These are phyloP conservation scores for Nothobranchius furzeri DNA, from an alignment of 2,113 vertebrate genomes.

Conservation along the genomic window DNA sequence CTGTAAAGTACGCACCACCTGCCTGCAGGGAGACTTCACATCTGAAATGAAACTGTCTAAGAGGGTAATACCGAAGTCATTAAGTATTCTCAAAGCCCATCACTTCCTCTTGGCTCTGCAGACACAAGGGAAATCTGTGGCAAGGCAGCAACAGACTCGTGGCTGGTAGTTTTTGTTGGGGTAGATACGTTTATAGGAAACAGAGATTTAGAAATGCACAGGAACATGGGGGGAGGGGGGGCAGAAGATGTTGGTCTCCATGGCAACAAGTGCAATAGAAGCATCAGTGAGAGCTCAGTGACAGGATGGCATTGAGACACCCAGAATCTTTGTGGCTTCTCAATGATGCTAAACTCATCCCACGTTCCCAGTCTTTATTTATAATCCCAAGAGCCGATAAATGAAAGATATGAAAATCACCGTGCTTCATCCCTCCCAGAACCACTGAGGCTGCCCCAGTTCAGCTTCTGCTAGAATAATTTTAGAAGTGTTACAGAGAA, in stretches of 20 bases:
- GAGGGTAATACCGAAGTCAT: conserved; percentile 42
- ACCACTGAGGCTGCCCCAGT: conserved; percentile 3
- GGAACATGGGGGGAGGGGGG: conserved; percentile 18
- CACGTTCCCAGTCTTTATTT: background rate
- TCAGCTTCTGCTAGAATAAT: conserved; percentile 5
- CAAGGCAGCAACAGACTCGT: background rate
- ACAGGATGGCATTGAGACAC: conserved; percentile 39
- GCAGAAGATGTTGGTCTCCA: conserved; percentile 53
- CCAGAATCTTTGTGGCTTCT: conserved; percentile 44
- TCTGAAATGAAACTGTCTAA: conserved; percentile 48
- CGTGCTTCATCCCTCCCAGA: conserved; percentile 7
- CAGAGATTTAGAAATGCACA: conserved; percentile 35
- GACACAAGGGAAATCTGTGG: conserved; percentile 21
- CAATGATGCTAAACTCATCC: conserved; percentile 38
- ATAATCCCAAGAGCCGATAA: accelerated
- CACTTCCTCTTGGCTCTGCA: conserved; percentile 35
- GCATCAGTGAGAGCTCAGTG: conserved; percentile 48
- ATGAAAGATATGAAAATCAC: conserved; percentile 21
- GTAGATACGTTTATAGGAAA: conserved; percentile 12
- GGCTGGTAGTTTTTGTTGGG: conserved; percentile 12
- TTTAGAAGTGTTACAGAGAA: background rate
- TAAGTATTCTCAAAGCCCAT: conserved; percentile 46
- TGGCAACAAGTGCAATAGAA: conserved; percentile 56
- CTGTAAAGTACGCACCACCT: conserved; percentile 24
- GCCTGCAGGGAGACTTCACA: conserved; percentile 23